Evolutionary conservation across 2,888 invertebrate species (phyloP), one percentile per base, ranked within the genome.

Genomic region (Caenorhabditis sinica): DNA sequence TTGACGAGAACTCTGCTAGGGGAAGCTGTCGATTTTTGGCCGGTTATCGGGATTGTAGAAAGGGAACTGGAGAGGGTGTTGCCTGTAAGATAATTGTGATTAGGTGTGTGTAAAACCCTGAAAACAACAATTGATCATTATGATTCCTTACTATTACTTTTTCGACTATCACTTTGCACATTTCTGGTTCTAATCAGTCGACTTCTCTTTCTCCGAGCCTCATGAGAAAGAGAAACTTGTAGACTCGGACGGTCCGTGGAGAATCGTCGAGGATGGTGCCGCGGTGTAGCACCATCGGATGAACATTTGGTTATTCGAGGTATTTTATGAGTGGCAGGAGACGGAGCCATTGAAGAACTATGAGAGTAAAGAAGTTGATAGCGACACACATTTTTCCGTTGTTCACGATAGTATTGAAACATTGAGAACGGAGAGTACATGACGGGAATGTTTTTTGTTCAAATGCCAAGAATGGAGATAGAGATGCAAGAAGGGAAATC

Each of bases 1-100:
- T 90, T 90, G 60, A 86, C 87, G 17, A 90, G 87, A n/a, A 83
- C 85, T 53, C 89, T 85, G 25, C 83, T 88, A 40, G 74, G 68
- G 6, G 69, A 15, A 3, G 65, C 60, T 17, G 66, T 56, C 15
- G 58, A 49, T n/a, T 72, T 63, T 11, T 66, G 66, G 23, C 73
- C 73, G 15, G 83, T 68, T 28, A 83, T 58, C 5, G 83, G 85
- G 28, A 85, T 85, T 2, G 85, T 85, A n/a, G 85, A 81, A 1
- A 85, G 53, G n/a, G 85, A 85, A 60, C 81, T 85, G 20, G 85
- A 85, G 1, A 85, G 56, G 17, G 81, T 82, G 76, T 81, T 85
- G 30, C 80, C 85, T 85, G 81, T 30, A 84, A 84, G 25, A 45
- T 45, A 8, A 0, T n/a, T 45, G n/a, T 36, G 33, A 36, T 36